Evolutionary conservation across 2,113 vertebrate species (phyloP).

Genomic region (Semicossyphus pulcher): DNA sequence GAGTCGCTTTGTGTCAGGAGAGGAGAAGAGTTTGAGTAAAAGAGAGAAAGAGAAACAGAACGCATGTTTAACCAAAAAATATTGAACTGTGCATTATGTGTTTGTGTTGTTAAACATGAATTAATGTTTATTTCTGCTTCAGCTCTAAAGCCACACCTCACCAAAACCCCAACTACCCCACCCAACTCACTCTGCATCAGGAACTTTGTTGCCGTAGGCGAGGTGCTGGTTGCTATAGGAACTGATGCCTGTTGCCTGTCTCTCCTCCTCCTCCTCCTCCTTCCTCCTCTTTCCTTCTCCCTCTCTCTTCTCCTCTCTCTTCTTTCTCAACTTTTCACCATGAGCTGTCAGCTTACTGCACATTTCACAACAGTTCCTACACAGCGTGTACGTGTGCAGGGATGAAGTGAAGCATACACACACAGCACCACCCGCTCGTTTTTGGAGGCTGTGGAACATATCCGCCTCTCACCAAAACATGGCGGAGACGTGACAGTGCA

Average conservation of each 20-base stretch:
- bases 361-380: slow-evolving; percentile 41
- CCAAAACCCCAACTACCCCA: slow-evolving; percentile 29
- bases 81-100: slow-evolving; percentile 6
- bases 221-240: slow-evolving; percentile 76
- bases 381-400: background rate
- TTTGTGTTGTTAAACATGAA: background rate
- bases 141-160: slow-evolving; percentile 30
- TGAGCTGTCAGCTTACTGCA: slow-evolving; percentile 58
- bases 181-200: slow-evolving; percentile 59
- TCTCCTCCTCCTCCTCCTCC: slow-evolving; percentile 23
- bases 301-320: background rate
- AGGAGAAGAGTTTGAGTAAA: slow-evolving; percentile 27
- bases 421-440: slow-evolving; percentile 2
- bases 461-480: slow-evolving; percentile 28
- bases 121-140: background rate
- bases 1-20: slow-evolving; percentile 26
- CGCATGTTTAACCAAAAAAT: slow-evolving; percentile 29
- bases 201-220: slow-evolving; percentile 78
- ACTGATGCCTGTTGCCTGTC: slow-evolving; percentile 68
- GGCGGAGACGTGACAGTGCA: slow-evolving; percentile 20
- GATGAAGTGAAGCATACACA: slow-evolving; percentile 18
- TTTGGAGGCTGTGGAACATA: slow-evolving; percentile 20
- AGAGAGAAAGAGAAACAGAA: background rate
- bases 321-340: slow-evolving; percentile 60
- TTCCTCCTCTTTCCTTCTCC: background rate